A percentile compares a stretch with the other conserved stretches of the same genome.
These are phyloP conservation scores for Tiliqua scincoides DNA, from an alignment of 2,113 vertebrate genomes.

Conservation along the genomic window DNA sequence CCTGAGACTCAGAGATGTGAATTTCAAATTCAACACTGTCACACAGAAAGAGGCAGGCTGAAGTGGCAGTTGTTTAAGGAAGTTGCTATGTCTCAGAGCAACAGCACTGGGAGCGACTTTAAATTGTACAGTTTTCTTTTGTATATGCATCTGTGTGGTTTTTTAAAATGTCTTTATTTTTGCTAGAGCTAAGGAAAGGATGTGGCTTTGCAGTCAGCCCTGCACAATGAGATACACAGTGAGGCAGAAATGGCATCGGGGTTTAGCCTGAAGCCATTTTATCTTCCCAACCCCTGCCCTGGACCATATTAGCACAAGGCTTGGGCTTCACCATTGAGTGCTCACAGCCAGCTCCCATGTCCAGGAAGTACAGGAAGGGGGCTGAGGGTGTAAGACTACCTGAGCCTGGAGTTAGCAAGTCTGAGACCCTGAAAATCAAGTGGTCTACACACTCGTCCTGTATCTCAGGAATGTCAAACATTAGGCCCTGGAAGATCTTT, in stretches of 20 bases:
- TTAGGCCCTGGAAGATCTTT: too few relatives aligned
- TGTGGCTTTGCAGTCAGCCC: background rate
- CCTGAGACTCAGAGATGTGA: background rate
- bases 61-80: background rate
- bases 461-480: too few relatives aligned
- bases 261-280: background rate
- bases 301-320: too few relatives aligned
- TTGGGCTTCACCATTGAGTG: background rate
- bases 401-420: background rate
- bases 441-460: background rate
- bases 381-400: background rate
- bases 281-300: background rate
- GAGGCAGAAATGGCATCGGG: background rate
- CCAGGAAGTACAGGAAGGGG: background rate
- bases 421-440: background rate
- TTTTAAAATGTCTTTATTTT: too few relatives aligned
- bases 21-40: background rate
- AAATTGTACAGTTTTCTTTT: background rate
- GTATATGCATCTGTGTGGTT: background rate
- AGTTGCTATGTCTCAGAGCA: background rate
- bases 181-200: background rate
- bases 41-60: background rate
- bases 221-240: background rate
- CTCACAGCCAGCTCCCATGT: background rate
- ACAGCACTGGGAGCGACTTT: background rate